A percentile compares a stretch with the other conserved stretches of the same genome.
Conservation (phyloP, 1,140 invertebrate species). For the Phthorimaea operculella region DNA sequence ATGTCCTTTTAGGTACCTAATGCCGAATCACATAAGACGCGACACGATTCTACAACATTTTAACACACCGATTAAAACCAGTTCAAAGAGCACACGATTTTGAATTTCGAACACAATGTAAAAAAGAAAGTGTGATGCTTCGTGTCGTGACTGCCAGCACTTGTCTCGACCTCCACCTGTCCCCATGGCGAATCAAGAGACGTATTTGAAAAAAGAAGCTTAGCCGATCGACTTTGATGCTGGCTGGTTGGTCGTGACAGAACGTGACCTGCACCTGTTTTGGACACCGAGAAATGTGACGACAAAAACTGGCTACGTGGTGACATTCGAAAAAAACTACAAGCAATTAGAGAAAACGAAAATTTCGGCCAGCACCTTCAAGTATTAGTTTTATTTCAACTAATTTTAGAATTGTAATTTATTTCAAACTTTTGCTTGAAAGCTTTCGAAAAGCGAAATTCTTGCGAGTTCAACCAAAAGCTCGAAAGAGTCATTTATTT, state of each 20-base stretch:
- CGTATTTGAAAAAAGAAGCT: constrained; percentile 24
- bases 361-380: no score
- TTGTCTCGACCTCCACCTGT: constrained; percentile 39
- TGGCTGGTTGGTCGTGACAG: constrained; percentile 27
- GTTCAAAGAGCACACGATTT: constrained; percentile 57
- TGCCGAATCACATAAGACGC: background rate
- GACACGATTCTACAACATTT: constrained; percentile 32
- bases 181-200: constrained; percentile 34
- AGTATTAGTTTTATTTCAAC: no score
- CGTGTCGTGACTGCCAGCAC: constrained; percentile 23
- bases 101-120: constrained; percentile 33
- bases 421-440: no score
- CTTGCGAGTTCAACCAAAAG: no score
- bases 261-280: constrained; percentile 41
- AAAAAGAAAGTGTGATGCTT: constrained; percentile 19
- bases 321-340: no score
- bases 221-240: constrained; percentile 6
- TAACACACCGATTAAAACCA: constrained; percentile 43
- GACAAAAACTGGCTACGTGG: background rate
- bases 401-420: no score
- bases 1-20: background rate
- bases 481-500: no score
- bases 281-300: background rate
- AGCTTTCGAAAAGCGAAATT: no score
- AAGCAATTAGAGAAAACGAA: no score